phyloP scores from a whole-genome alignment of 1,140 invertebrate genomes.

The Oscheius sp. region DNA sequence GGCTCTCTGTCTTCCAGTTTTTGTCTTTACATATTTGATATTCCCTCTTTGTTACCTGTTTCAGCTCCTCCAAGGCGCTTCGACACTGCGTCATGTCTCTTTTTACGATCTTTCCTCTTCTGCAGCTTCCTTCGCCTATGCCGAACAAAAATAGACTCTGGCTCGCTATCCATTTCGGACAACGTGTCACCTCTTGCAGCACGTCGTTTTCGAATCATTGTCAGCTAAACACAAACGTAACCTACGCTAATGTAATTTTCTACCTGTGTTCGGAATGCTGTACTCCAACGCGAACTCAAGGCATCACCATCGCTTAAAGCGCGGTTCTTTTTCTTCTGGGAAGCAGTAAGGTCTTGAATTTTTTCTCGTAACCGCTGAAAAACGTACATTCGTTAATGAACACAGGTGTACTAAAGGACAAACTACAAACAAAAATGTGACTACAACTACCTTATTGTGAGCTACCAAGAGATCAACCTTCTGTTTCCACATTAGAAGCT shows the following conservation, averaged over 20 bases:
- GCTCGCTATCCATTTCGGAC: constrained; percentile 32
- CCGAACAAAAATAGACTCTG: constrained; percentile 30
- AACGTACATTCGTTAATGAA: not conserved
- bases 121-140: constrained; percentile 11
- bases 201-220: constrained; percentile 23
- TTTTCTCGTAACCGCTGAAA: constrained; percentile 37
- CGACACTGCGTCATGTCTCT: not conserved
- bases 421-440: not conserved
- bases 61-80: not conserved
- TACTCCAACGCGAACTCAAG: not conserved
- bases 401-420: not conserved
- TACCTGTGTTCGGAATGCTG: not conserved
- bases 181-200: constrained; percentile 21
- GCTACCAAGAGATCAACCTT: constrained; percentile 37
- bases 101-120: constrained; percentile 25
- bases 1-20: too few species aligned
- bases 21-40: too few species aligned
- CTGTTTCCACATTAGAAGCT: constrained; percentile 33
- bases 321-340: not conserved
- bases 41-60: not conserved
- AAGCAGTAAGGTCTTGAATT: constrained; percentile 17
- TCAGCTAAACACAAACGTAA: constrained; percentile 11
- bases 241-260: not conserved
- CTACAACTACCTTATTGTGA: constrained; percentile 28
- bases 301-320: not conserved